Evolutionary conservation across 2,888 invertebrate genomes (phyloP), one percentile per base, ranked within the genome.

Genomic region (Eugnorisma glareosa): DNA sequence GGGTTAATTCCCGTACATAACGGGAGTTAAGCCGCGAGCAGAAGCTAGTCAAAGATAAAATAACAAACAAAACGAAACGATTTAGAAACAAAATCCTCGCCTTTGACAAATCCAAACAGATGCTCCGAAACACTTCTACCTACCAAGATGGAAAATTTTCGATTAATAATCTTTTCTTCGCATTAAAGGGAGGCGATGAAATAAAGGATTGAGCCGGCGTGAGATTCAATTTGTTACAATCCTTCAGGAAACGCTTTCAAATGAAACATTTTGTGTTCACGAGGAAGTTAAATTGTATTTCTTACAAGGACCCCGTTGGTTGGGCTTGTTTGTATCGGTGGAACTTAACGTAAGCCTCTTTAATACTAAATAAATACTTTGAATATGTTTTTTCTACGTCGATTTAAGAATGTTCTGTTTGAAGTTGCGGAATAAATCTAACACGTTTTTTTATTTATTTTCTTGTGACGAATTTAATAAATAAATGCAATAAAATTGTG

Each of bases 201-300:
- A 95, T 94, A 95, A 96, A 95, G 94, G 95, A 94, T 94, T 95
- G 94, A 93, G 92, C 91, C 90, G 93, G 93, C 94, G 94, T 94
- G 92, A 94, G 94, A 95, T 95, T 94, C 94, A 95, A 95, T 96
- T 96, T 95, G 93, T 94, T 94, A 94, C 93, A 94, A 94, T 94
- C 94, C 93, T 94, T 92, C 91, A 94, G 93, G 93, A 95, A 95
- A 95, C 90, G 93, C 90, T 94, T 94, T 93, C 92, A 92, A 95
- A 94, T 94, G 93, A 94, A 96, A 94, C 94, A 94, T 94, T 95
- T 93, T 94, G 94, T 93, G 92, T 94, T 94, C 89, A 87, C 87
- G 89, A 89, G 88, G 90, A 95, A 95, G 94, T 95, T 95, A 95
- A 94, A 95, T 95, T 95, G 94, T 95, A 93, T 95, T 95, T 94